These are phyloP conservation scores for Pachypsylla venusta DNA, from an alignment of 1,140 invertebrate species.

Conservation along the genomic window DNA sequence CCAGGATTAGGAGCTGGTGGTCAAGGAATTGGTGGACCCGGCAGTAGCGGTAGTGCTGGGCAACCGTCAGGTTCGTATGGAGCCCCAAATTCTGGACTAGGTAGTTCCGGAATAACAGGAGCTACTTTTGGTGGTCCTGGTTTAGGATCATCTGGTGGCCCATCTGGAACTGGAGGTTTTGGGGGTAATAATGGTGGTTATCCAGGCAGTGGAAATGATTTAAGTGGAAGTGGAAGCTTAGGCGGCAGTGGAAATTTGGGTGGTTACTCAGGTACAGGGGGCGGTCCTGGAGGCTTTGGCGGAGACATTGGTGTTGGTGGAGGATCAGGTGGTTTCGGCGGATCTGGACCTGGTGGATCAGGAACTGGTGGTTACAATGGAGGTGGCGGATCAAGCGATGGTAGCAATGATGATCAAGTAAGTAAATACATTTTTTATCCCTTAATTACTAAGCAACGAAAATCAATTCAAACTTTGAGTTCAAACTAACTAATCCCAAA, in stretches of 20 bases:
- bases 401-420: slow-evolving; percentile 6
- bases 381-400: neutral
- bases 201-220: neutral
- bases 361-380: neutral
- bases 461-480: no score
- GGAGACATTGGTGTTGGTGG: neutral
- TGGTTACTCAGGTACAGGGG: neutral
- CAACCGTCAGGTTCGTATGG: slow-evolving; percentile 5
- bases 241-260: neutral
- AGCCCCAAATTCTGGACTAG: neutral
- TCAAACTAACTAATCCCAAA: no score
- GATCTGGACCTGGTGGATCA: neutral
- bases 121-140: slow-evolving; percentile 3
- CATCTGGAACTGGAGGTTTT: neutral
- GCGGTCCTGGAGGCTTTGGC: neutral
- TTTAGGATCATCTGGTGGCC: neutral
- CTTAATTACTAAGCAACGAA: no score
- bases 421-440: no score
- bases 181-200: neutral
- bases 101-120: slow-evolving; percentile 1
- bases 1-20: no score
- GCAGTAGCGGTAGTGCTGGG: neutral
- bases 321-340: neutral
- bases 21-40: neutral
- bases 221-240: neutral